Percentiles rank a stretch among this genome's conserved stretches.
Evolutionary conservation across 2,797 vertebrate species (phyloP).

Genomic region (Phoeniculus purpureus): DNA sequence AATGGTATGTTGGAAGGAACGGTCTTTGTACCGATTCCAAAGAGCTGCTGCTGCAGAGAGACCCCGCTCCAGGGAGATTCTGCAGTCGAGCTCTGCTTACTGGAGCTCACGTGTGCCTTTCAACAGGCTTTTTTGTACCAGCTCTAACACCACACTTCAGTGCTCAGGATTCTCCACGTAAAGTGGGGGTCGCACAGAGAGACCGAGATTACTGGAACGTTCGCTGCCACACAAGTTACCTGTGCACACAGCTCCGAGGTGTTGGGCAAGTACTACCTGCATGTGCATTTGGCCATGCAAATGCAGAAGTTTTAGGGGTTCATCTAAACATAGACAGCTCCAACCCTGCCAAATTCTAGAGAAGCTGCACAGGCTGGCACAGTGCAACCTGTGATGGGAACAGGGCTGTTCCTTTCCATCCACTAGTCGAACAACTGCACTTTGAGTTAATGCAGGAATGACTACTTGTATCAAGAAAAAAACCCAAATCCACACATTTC

Average conservation of each 20-base stretch:
- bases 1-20: rapidly evolving
- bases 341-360: neutral
- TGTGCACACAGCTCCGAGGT: neutral
- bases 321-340: neutral
- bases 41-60: neutral
- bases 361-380: neutral
- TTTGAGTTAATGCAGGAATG: neutral
- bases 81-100: neutral
- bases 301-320: neutral
- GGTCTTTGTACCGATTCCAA: neutral
- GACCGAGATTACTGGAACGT: rapidly evolving
- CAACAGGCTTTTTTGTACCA: neutral
- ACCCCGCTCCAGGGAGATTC: rapidly evolving
- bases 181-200: rapidly evolving
- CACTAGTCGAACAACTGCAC: neutral
- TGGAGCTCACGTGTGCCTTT: neutral
- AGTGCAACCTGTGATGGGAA: neutral
- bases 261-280: neutral
- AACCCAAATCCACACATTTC: neutral
- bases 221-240: neutral
- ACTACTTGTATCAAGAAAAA: neutral
- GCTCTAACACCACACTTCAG: neutral
- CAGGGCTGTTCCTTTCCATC: neutral
- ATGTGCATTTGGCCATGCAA: neutral
- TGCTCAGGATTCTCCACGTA: rapidly evolving